Evolutionary conservation across 1,140 invertebrate species (phyloP).

Genomic region (Myzus persicae): DNA sequence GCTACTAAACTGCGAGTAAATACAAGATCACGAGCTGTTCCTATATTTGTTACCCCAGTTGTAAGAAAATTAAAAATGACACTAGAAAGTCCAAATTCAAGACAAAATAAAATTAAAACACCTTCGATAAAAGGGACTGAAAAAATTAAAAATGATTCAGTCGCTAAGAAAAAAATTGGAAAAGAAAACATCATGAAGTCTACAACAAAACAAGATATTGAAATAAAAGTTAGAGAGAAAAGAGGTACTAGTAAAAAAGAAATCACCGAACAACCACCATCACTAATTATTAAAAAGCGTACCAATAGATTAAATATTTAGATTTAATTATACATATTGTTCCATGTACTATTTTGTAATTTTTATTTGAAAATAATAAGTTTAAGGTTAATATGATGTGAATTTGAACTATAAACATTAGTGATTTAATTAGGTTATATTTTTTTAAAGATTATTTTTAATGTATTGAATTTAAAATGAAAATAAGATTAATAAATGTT

Average conservation of each 20-base stretch:
- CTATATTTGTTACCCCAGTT: neutral
- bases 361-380: neutral
- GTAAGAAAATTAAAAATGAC: constrained; percentile 40
- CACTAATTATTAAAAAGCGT: constrained; percentile 45
- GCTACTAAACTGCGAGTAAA: neutral
- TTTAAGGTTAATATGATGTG: neutral
- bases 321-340: neutral
- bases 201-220: constrained; percentile 13
- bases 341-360: constrained; percentile 1
- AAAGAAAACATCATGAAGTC: constrained; percentile 16
- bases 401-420: neutral
- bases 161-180: neutral
- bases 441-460: neutral
- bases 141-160: constrained; percentile 31
- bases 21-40: neutral
- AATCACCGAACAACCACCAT: neutral
- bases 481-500: neutral
- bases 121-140: neutral
- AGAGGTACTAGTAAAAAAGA: constrained; percentile 43
- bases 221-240: constrained; percentile 35
- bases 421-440: neutral
- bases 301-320: constrained; percentile 35
- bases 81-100: constrained; percentile 26
- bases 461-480: neutral
- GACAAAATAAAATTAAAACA: constrained; percentile 3